Conservation (phyloP, 2,797 vertebrate species). For the Micropoecilia bifurca region DNA sequence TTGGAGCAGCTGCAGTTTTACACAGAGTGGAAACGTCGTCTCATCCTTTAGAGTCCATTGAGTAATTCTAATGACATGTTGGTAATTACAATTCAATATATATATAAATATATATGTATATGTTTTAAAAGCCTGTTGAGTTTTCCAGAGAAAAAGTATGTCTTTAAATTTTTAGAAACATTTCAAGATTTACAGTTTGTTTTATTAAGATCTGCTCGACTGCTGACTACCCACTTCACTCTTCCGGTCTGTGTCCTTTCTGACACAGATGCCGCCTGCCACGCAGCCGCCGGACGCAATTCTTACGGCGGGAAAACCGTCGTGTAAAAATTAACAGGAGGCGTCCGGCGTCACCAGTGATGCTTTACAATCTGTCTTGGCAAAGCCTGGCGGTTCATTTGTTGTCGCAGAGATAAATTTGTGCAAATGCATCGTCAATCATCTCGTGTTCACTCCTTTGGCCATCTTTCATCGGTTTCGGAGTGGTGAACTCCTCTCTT, state of each 20-base stretch:
- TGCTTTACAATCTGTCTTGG: conserved; percentile 4
- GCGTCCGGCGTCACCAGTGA: not conserved
- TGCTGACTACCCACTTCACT: not conserved
- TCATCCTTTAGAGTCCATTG: not conserved
- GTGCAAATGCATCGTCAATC: not conserved
- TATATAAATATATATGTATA: not conserved
- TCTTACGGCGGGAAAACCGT: not conserved
- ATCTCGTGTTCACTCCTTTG: not conserved
- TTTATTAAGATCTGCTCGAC: not conserved
- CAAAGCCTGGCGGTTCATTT: conserved; percentile 4
- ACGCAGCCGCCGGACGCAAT: not conserved
- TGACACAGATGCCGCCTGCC: conserved; percentile 9
- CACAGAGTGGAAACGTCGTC: not conserved
- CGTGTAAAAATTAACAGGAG: conserved; percentile 4
- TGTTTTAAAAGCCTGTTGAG: not conserved
- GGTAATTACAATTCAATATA: not conserved
- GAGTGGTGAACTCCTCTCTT: not conserved
- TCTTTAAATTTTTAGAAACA: not conserved
- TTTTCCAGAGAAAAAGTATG: not conserved
- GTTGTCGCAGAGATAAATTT: conserved; percentile 8
- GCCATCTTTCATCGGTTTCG: not conserved
- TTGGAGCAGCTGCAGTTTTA: not conserved
- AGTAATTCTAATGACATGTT: not conserved
- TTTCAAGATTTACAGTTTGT: not conserved
- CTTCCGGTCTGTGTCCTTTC: conserved; percentile 11